Base-by-base conservation (phyloP, 2,113 vertebrate genomes). In the Ifrita kowaldi region DNA sequence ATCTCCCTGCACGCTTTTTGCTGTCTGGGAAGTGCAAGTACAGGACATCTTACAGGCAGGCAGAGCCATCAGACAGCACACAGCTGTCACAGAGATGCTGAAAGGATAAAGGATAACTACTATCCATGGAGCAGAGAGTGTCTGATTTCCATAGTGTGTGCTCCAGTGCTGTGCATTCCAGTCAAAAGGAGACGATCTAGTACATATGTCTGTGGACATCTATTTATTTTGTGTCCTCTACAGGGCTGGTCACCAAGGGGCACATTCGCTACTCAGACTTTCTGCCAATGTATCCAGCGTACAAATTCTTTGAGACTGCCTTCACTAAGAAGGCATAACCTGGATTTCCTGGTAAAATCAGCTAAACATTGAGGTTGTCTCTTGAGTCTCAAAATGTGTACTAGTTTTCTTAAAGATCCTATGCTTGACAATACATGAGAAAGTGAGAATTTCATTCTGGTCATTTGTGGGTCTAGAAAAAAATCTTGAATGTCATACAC, bases 31-130 rank as follows among this genome's bases (percentile, higher is more conserved):
- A 93, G 56, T 62, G 50, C 87, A 95, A 95, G 92, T 93, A 77
- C 80, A 81, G 74, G 80, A 69, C 70, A 93, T 89, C 50, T 89
- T 94, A 88, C 64, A 92, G 92, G 79, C 92, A 96, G 90, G 70
- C n/a, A 75, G 69, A 92, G 44, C n/a, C 75, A 84, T 96, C 88
- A 80, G 85, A 81, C 44, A 68, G 82, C 88, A 86, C 70, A 67
- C 90, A 93, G 94, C 89, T 97, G 93, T 82, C 93, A 89, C 75
- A 82, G 81, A 75, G 90, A 85, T 91, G 76, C 78, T 96, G 95
- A 93, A 96, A 95, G 86, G 74, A 79, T 3, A 93, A 96, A 95
- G 86, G 74, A 79, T 3, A 39, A 20, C 28, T 90, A 4, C 67
- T 69, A n/a, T 79, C 55, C 37, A 30, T 1, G 50, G n/a, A 49